Percentiles rank a stretch among this genome's conserved stretches.
Conservation (phyloP, 2,888 invertebrate genomes). For the Polia nebulosa region DNA sequence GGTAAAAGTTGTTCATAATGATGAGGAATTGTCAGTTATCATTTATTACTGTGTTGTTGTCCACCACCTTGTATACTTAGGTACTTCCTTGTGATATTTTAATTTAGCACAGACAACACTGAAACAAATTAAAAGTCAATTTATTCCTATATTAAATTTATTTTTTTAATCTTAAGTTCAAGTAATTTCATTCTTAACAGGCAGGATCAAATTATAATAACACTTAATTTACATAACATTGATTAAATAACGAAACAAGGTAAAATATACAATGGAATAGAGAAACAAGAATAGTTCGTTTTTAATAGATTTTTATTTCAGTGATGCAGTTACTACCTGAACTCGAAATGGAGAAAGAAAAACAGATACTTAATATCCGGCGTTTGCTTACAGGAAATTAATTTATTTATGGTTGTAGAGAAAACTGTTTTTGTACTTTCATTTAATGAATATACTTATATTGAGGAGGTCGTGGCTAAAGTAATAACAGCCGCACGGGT, state of each 20-base stretch:
- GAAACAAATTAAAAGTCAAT: conserved; percentile 22
- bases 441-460: too few species aligned
- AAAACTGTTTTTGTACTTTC: too few species aligned
- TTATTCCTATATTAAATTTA: background rate
- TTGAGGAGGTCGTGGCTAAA: too few species aligned
- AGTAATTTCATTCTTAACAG: background rate
- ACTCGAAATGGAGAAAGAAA: conserved; percentile 25
- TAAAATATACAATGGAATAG: background rate
- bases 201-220: background rate
- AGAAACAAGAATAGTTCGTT: background rate
- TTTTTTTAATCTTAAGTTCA: conserved; percentile 4
- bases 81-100: too few species aligned
- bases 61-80: too few species aligned
- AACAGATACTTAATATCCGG: conserved; percentile 32
- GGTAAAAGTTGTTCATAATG: too few species aligned
- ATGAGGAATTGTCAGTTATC: too few species aligned
- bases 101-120: background rate
- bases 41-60: too few species aligned
- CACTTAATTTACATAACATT: conserved; percentile 31
- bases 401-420: conserved; percentile 8
- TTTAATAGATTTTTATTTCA: conserved; percentile 31
- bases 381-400: conserved; percentile 42
- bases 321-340: conserved; percentile 7
- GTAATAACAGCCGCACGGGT: too few species aligned
- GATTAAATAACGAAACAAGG: background rate